These are phyloP conservation scores for Coendou prehensilis DNA, from an alignment of 2,797 vertebrate species.

Conservation along the genomic window DNA sequence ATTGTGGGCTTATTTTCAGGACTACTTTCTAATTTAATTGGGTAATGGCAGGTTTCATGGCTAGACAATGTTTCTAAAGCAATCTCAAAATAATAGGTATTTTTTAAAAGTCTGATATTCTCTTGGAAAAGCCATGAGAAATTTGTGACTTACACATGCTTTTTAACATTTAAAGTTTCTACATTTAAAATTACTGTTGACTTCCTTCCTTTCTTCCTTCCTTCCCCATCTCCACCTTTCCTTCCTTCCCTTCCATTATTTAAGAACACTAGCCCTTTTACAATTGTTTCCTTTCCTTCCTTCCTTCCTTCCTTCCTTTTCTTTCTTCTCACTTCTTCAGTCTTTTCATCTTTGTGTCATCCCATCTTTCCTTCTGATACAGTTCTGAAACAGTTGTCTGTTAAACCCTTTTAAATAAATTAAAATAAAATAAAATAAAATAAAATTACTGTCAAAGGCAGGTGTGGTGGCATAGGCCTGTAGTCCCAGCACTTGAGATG, in stretches of 20 bases:
- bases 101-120: conserved; percentile 26
- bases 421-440: too few relatives aligned
- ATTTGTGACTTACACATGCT: not conserved
- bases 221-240: too few relatives aligned
- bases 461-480: not conserved
- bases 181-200: conserved; percentile 33
- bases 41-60: not conserved
- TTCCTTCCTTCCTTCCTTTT: too few relatives aligned
- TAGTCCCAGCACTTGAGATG: not conserved
- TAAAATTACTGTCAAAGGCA: not conserved
- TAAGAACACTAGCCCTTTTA: too few relatives aligned
- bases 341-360: too few relatives aligned
- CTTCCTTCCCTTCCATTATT: too few relatives aligned
- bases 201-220: too few relatives aligned
- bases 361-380: too few relatives aligned
- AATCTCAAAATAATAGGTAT: not conserved
- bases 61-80: conserved; percentile 2
- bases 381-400: too few relatives aligned
- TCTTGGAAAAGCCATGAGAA: not conserved
- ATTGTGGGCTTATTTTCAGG: not conserved
- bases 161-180: not conserved
- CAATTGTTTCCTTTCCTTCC: too few relatives aligned
- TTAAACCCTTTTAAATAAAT: too few relatives aligned
- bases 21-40: conserved; percentile 8
- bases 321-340: too few relatives aligned